Conservation (phyloP, 1,140 invertebrate species). For the Saccostrea glomerata region DNA sequence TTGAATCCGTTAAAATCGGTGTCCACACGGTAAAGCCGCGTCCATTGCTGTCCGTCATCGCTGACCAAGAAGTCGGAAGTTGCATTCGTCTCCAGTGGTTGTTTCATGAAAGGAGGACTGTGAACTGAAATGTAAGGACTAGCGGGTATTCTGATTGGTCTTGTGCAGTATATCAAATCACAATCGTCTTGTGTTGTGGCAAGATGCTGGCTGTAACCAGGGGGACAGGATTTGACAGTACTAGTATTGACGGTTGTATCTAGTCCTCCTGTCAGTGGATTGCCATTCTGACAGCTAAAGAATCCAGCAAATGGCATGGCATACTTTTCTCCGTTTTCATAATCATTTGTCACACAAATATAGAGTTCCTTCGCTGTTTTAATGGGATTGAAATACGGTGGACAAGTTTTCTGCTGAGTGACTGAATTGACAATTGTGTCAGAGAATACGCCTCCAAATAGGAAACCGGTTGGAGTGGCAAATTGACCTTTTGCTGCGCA, state of each 20-base stretch:
- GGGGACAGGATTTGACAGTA: conserved; percentile 57
- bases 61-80: conserved; percentile 29
- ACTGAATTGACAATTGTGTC: conserved; percentile 52
- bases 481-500: conserved; percentile 49
- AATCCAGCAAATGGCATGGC: conserved; percentile 64
- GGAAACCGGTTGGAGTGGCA: conserved; percentile 50
- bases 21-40: conserved; percentile 40
- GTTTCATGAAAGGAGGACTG: conserved; percentile 52
- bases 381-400: conserved; percentile 49
- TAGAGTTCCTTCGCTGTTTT: conserved; percentile 36
- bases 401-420: conserved; percentile 59
- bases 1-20: conserved; percentile 44
- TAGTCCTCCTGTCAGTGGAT: conserved; percentile 52
- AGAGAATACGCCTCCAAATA: conserved; percentile 63
- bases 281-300: conserved; percentile 61
- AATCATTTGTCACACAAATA: conserved; percentile 63
- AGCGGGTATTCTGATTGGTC: neutral
- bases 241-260: neutral
- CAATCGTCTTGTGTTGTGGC: conserved; percentile 63
- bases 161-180: conserved; percentile 66
- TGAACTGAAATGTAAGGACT: conserved; percentile 16
- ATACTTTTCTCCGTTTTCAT: conserved; percentile 54
- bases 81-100: conserved; percentile 36
- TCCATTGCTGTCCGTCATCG: conserved; percentile 46
- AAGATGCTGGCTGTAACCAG: conserved; percentile 66